Evolutionary conservation across 2,113 vertebrate species (phyloP).

Genomic region (Aramus guarauna): DNA sequence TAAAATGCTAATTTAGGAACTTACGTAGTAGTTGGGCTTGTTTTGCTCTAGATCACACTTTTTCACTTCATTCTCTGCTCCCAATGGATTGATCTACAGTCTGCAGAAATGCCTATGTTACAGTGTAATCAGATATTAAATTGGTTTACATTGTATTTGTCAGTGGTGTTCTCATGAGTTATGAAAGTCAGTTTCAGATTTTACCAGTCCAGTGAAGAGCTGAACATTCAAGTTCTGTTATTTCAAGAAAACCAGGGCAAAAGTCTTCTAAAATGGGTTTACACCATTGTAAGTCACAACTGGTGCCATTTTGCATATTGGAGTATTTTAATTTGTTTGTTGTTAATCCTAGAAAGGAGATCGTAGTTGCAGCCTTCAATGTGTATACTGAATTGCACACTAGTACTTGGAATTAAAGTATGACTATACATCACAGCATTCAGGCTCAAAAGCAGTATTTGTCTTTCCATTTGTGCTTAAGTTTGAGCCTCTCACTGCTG

Average conservation of each 20-base stretch:
- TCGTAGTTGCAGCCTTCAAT: background rate
- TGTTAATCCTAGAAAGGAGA: background rate
- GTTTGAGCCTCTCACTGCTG: constrained; percentile 48
- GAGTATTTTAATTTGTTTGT: background rate
- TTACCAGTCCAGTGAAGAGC: background rate
- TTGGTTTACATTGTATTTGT: background rate
- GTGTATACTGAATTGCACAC: background rate
- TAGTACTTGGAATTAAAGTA: background rate
- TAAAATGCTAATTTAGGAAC: background rate
- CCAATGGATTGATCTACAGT: background rate
- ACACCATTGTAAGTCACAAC: background rate
- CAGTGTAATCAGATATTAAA: background rate
- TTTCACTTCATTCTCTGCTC: background rate
- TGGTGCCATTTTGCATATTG: background rate
- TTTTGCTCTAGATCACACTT: background rate
- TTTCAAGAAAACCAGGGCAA: background rate
- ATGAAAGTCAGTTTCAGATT: background rate
- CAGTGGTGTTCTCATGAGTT: background rate
- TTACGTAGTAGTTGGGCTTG: background rate
- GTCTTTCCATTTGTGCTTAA: constrained; percentile 65
- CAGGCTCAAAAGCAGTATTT: constrained; percentile 75
- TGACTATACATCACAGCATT: constrained; percentile 30
- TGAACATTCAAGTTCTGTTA: background rate
- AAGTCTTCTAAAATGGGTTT: background rate
- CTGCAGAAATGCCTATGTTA: background rate